Conservation (phyloP, 2,888 invertebrate genomes). For the Lottia scabra region DNA sequence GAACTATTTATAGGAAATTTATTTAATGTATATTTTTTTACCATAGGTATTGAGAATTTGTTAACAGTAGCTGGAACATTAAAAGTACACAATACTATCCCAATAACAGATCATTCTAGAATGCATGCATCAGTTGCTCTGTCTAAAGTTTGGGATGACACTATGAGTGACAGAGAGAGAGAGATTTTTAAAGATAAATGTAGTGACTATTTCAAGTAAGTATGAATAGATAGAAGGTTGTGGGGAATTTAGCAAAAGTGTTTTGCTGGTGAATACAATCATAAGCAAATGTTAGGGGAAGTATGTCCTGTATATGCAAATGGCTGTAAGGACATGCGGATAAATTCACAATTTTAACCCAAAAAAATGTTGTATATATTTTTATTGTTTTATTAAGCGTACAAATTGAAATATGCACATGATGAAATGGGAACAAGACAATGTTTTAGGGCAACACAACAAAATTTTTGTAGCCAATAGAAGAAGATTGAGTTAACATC, state of each 20-base stretch:
- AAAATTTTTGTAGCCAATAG: no score
- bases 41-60: slow-evolving; percentile 75
- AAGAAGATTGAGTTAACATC: no score
- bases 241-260: no score
- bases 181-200: slow-evolving; percentile 61
- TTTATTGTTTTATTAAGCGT: no score
- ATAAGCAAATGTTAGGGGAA: not conserved
- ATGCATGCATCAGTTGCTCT: slow-evolving; percentile 93
- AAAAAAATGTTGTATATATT: no score
- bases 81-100: slow-evolving; percentile 84
- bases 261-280: not conserved
- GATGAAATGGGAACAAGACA: no score
- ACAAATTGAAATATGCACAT: no score
- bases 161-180: slow-evolving; percentile 85
- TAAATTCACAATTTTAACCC: no score
- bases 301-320: no score
- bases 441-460: no score
- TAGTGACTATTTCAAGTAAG: slow-evolving; percentile 63
- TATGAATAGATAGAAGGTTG: not conserved
- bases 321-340: no score
- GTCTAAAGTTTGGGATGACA: slow-evolving; percentile 92
- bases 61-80: slow-evolving; percentile 94
- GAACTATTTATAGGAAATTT: no score
- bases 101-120: slow-evolving; percentile 87
- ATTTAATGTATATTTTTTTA: not conserved